Evolutionary conservation across 2,888 invertebrate genomes (phyloP).

Genomic region (Cheilosia soror): DNA sequence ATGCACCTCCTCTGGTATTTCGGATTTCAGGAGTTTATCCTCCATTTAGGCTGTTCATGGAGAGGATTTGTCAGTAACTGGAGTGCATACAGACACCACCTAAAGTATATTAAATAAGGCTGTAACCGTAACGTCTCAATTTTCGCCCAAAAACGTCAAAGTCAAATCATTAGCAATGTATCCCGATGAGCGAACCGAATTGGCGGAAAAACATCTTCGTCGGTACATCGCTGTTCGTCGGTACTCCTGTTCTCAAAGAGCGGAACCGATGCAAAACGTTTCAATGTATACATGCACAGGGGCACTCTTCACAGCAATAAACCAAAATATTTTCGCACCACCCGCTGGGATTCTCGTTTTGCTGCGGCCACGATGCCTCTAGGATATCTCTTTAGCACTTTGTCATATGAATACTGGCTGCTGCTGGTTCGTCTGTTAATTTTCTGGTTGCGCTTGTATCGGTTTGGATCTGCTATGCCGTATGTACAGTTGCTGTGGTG

Average conservation of each 20-base stretch:
- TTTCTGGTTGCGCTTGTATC: conserved; percentile 40
- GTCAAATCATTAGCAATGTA: conserved; percentile 52
- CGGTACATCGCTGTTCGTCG: conserved; percentile 9
- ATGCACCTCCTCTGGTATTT: conserved; percentile 48
- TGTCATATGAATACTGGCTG: conserved; percentile 18
- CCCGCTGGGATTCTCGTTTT: conserved; percentile 64
- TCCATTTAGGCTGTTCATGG: conserved; percentile 26
- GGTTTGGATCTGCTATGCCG: conserved; percentile 31
- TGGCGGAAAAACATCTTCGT: conserved; percentile 46
- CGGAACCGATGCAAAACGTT: conserved; percentile 56
- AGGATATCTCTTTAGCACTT: conserved; percentile 54
- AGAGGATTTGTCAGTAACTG: conserved; percentile 48
- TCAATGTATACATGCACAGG: conserved; percentile 50
- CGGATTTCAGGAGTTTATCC: conserved; percentile 38
- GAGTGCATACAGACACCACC: conserved; percentile 67
- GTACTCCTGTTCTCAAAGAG: conserved; percentile 38
- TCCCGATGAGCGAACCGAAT: conserved; percentile 70
- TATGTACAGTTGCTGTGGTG: conserved; percentile 58
- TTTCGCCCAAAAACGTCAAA: conserved; percentile 30
- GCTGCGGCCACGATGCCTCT: conserved; percentile 61
- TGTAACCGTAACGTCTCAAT: conserved; percentile 71
- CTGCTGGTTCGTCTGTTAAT: conserved; percentile 8
- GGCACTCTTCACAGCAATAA: conserved; percentile 70
- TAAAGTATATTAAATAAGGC: conserved; percentile 56
- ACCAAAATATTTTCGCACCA: conserved; percentile 72